These are phyloP conservation scores for Cygnus olor DNA, from an alignment of 2,797 vertebrate species.

Conservation along the genomic window DNA sequence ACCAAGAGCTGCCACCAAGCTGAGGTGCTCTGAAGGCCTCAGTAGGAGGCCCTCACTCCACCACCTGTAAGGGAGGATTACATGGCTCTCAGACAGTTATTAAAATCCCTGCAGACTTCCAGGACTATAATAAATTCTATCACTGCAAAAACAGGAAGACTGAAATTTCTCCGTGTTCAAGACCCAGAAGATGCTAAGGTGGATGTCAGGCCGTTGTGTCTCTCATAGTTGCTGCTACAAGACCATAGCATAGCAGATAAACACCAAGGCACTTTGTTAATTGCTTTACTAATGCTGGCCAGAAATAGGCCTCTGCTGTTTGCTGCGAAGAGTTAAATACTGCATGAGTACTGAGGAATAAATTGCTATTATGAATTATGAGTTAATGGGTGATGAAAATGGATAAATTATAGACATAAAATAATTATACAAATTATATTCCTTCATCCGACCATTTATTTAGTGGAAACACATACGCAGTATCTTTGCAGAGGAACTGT, in stretches of 20 bases:
- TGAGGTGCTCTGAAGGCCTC: background rate
- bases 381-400: constrained; percentile 21
- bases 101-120: background rate
- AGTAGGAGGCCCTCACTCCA: background rate
- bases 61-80: background rate
- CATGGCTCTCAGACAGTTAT: background rate
- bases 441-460: constrained; percentile 22
- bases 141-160: background rate
- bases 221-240: background rate
- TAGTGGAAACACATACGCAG: background rate
- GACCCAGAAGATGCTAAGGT: background rate
- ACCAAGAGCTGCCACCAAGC: background rate
- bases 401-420: constrained; percentile 42
- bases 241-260: background rate
- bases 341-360: background rate
- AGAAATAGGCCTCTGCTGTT: constrained; percentile 49
- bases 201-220: background rate
- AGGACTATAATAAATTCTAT: background rate
- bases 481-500: background rate
- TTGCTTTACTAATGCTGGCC: background rate
- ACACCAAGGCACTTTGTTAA: background rate
- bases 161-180: background rate
- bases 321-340: constrained; percentile 9
- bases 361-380: constrained; percentile 17
- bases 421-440: constrained; percentile 50